Percentiles rank a stretch among this genome's conserved stretches.
These are phyloP conservation scores for Tetragonisca angustula DNA, from an alignment of 2,888 invertebrate genomes.

Conservation along the genomic window DNA sequence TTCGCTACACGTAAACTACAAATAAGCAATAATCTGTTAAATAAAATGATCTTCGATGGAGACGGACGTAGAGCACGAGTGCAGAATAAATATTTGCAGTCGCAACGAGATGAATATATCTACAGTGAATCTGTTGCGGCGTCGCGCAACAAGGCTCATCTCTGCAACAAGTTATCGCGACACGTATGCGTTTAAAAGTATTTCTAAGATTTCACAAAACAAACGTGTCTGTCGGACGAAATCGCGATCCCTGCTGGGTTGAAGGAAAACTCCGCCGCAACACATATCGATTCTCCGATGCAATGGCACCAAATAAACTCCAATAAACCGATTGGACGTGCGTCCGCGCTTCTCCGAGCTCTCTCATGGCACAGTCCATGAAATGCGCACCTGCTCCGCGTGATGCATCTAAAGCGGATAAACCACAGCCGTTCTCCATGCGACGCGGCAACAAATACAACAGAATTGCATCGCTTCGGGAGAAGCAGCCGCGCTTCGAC, in stretches of 20 bases:
- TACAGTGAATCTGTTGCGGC: neutral
- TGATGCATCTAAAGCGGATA: slow-evolving; percentile 61
- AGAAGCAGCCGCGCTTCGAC: neutral
- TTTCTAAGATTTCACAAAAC: neutral
- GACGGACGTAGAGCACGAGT: neutral
- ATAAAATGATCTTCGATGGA: neutral
- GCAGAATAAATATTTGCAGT: neutral
- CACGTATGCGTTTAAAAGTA: neutral
- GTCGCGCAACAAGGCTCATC: neutral
- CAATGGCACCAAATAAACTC: slow-evolving; percentile 5
- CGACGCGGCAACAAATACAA: slow-evolving; percentile 54
- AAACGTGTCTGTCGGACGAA: neutral
- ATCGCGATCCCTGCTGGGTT: neutral
- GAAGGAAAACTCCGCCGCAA: neutral
- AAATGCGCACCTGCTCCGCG: slow-evolving; percentile 48
- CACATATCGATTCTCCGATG: slow-evolving; percentile 4
- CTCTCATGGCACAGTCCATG: slow-evolving; percentile 1
- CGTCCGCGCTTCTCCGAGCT: slow-evolving; percentile 31
- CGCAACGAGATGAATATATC: neutral
- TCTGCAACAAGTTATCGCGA: too few species aligned
- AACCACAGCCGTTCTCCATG: slow-evolving; percentile 40
- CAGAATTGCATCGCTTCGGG: slow-evolving; percentile 43
- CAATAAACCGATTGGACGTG: slow-evolving; percentile 27
- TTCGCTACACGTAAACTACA: neutral
- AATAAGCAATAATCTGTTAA: neutral